A percentile compares a stretch with the other conserved stretches of the same genome.
These are phyloP conservation scores for Paedocypris sp. DNA, from an alignment of 2,113 vertebrate genomes.

Conservation along the genomic window DNA sequence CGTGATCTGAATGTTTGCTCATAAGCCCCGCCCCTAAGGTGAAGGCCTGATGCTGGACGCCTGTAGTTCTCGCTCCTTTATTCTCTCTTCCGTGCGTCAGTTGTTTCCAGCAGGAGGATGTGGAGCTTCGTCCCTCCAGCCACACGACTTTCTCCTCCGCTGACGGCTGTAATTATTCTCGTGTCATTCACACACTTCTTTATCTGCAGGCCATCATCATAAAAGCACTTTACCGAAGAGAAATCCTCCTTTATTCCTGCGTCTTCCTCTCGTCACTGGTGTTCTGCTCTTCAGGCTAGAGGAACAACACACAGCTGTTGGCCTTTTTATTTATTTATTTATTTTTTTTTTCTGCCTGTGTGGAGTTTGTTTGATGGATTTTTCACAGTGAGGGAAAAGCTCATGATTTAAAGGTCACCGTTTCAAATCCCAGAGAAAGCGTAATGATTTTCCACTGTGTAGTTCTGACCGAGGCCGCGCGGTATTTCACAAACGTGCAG, in stretches of 20 bases:
- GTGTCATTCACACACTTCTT: constrained; percentile 5
- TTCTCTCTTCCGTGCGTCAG: no score
- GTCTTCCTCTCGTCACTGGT: constrained; percentile 15
- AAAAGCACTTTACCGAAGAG: constrained; percentile 22
- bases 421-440: no score
- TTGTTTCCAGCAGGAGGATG: no score
- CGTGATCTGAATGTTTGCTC: no score
- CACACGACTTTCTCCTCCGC: constrained; percentile 1
- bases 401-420: no score
- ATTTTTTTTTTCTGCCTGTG: constrained; percentile 2
- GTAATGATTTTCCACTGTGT: no score
- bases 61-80: no score
- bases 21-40: no score
- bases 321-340: no score
- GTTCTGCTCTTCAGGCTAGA: neutral
- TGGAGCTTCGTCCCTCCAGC: neutral
- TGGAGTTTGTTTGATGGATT: constrained; percentile 19
- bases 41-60: no score
- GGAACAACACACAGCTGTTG: neutral
- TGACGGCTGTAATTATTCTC: constrained; percentile 4
- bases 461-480: no score
- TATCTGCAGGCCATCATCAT: constrained; percentile 22
- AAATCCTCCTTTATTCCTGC: constrained; percentile 26
- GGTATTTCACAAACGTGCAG: no score
- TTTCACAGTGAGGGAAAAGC: constrained; percentile 6